Conservation (phyloP, 2,797 vertebrate species). For the Ceryle rudis region DNA sequence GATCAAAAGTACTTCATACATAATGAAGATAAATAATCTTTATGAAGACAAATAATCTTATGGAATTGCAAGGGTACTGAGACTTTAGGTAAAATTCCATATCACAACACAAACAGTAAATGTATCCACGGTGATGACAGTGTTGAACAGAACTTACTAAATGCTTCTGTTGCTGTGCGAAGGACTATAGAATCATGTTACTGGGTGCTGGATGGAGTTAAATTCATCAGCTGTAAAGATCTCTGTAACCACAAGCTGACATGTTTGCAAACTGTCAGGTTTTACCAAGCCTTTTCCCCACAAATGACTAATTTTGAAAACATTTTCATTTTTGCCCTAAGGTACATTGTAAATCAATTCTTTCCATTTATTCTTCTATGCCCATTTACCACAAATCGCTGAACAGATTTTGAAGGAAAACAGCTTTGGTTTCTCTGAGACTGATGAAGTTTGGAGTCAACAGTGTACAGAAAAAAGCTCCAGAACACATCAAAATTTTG, state of each 20-base stretch:
- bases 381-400: not conserved
- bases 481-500: not conserved
- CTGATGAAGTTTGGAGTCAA: not conserved
- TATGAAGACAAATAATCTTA: not conserved
- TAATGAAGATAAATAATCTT: not conserved
- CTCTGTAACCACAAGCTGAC: not conserved
- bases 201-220: not conserved
- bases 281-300: not conserved
- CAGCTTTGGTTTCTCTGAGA: not conserved
- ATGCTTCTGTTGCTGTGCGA: not conserved
- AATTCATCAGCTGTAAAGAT: not conserved
- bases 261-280: not conserved
- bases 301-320: slow-evolving; percentile 4
- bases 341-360: not conserved
- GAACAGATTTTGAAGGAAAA: not conserved
- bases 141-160: not conserved
- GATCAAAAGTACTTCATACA: not conserved
- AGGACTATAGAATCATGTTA: not conserved
- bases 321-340: not conserved
- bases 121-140: not conserved
- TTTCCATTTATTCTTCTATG: not conserved
- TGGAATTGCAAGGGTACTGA: not conserved
- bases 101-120: not conserved
- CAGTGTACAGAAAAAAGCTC: fast-evolving
- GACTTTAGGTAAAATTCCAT: slow-evolving; percentile 27